Percentiles rank a stretch among this genome's conserved stretches.
phyloP scores from a whole-genome alignment of 2,888 invertebrate species.

The Macrosoma leucophasiata region DNA sequence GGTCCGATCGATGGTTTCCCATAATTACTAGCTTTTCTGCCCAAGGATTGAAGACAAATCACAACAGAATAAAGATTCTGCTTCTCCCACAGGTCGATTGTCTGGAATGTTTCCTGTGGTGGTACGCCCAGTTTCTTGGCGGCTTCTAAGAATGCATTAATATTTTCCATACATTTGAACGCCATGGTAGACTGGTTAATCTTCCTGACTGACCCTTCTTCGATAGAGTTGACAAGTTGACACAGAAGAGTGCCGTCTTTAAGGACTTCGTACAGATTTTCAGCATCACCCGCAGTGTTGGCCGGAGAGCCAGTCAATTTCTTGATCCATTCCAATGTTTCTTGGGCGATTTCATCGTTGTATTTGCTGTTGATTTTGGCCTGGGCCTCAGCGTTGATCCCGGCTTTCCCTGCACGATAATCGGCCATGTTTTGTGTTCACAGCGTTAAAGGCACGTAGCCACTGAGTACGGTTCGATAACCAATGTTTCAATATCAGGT shows the following conservation, averaged over 20 bases:
- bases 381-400: constrained; percentile 70
- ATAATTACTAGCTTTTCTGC: constrained; percentile 91
- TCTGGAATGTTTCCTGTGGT: constrained; percentile 96
- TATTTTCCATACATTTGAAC: constrained; percentile 99
- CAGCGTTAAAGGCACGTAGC: constrained; percentile 55
- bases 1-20: constrained; percentile 95
- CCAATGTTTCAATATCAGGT: constrained; percentile 50
- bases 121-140: constrained; percentile 92
- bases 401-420: constrained; percentile 65
- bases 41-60: constrained; percentile 94
- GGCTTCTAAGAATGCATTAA: constrained; percentile 92
- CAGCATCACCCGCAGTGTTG: constrained; percentile 90
- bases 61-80: constrained; percentile 98
- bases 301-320: constrained; percentile 87
- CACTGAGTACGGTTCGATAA: constrained; percentile 66
- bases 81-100: constrained; percentile 98
- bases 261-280: constrained; percentile 91
- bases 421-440: constrained; percentile 65
- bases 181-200: constrained; percentile 93
- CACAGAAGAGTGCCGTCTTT: constrained; percentile 94
- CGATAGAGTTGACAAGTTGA: constrained; percentile 89
- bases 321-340: constrained; percentile 95
- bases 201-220: constrained; percentile 93
- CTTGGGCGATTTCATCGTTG: constrained; percentile 93
- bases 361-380: constrained; percentile 94